phyloP scores from a whole-genome alignment of 2,113 vertebrate species.

The Archilochus colubris region DNA sequence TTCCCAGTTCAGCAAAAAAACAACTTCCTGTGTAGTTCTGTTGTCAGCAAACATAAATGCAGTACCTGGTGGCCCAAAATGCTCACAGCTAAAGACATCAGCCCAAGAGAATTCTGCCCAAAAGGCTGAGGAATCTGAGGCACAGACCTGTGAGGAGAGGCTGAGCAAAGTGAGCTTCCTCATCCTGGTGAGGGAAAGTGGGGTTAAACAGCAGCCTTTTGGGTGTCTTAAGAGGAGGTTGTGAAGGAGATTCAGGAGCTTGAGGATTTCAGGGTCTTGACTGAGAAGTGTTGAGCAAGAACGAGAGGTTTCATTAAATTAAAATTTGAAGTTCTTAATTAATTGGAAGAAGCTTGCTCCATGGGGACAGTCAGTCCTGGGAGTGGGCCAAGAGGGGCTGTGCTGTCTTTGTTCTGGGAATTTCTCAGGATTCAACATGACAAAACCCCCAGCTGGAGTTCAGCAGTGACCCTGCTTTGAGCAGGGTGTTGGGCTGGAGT shows the following conservation, averaged over 20 bases:
- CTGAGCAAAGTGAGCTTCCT: background rate
- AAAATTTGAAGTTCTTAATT: background rate
- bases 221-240: background rate
- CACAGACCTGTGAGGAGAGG: background rate
- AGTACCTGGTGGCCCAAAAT: background rate
- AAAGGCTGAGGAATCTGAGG: rapidly evolving
- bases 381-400: background rate
- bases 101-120: background rate
- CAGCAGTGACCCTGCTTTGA: background rate
- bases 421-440: rapidly evolving
- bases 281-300: background rate
- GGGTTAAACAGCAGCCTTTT: background rate
- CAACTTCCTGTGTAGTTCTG: background rate
- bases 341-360: background rate
- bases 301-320: background rate
- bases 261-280: background rate
- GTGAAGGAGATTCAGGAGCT: background rate
- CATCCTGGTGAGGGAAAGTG: background rate
- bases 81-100: background rate
- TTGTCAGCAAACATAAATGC: background rate
- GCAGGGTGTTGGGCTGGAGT: background rate
- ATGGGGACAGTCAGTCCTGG: rapidly evolving
- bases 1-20: background rate
- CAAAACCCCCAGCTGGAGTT: background rate
- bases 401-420: background rate